Evolutionary conservation across 1,140 invertebrate genomes (phyloP).

Genomic region (Bombus sibiricus): DNA sequence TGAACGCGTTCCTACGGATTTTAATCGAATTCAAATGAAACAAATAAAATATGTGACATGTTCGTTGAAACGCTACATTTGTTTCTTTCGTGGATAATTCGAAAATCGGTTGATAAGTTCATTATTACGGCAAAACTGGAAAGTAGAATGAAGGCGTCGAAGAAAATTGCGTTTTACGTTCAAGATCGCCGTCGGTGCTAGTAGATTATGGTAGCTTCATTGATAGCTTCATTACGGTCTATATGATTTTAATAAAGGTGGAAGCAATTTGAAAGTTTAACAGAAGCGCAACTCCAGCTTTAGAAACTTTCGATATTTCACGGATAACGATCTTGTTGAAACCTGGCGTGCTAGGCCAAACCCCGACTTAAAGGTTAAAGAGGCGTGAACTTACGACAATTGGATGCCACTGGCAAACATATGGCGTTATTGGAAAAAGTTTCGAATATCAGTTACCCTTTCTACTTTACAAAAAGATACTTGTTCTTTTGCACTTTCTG

Average conservation of each 20-base stretch:
- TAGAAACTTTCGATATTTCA: constrained; percentile 56
- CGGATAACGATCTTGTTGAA: constrained; percentile 60
- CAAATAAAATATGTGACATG: too few species aligned
- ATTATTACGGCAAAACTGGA: not conserved
- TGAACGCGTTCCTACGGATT: too few species aligned
- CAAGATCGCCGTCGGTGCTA: not conserved
- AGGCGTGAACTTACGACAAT: constrained; percentile 66
- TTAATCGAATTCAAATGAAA: too few species aligned
- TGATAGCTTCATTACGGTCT: constrained; percentile 44
- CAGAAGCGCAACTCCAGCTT: not conserved
- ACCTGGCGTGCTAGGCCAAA: constrained; percentile 12
- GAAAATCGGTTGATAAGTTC: too few species aligned
- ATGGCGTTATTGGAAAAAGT: constrained; percentile 59
- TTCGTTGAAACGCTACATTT: too few species aligned
- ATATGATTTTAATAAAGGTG: constrained; percentile 58
- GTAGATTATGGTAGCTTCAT: not conserved
- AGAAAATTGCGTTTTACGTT: not conserved
- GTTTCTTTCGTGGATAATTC: too few species aligned
- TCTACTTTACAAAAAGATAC: not conserved
- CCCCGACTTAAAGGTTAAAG: constrained; percentile 49
- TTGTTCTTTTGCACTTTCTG: not conserved
- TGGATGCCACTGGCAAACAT: constrained; percentile 59
- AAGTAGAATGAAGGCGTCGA: not conserved
- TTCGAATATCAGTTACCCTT: constrained; percentile 47
- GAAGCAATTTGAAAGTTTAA: constrained; percentile 58